These are phyloP conservation scores for Microchirus variegatus DNA, from an alignment of 2,797 vertebrate genomes.

Conservation along the genomic window DNA sequence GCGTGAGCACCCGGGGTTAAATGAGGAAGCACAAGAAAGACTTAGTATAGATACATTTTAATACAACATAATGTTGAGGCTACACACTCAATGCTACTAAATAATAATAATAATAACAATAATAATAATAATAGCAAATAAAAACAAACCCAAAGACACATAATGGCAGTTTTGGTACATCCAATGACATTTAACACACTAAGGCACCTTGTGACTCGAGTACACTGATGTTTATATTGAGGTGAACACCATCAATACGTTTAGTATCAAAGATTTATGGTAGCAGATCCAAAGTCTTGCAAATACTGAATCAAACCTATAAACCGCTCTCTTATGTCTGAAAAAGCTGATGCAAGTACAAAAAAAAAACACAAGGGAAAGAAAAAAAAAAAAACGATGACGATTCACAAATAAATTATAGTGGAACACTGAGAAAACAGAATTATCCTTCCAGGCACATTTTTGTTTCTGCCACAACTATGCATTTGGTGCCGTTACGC, in stretches of 20 bases:
- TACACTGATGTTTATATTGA: slow-evolving; percentile 60
- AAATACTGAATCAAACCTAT: slow-evolving; percentile 44
- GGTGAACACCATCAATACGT: slow-evolving; percentile 47
- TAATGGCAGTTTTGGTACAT: slow-evolving; percentile 55
- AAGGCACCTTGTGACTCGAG: slow-evolving; percentile 78
- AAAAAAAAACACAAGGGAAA: slow-evolving; percentile 8
- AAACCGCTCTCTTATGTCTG: slow-evolving; percentile 19
- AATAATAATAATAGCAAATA: slow-evolving; percentile 23
- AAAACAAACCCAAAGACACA: slow-evolving; percentile 29
- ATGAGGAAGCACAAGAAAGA: slow-evolving; percentile 24
- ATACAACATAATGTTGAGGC: slow-evolving; percentile 57
- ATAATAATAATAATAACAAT: slow-evolving; percentile 10
- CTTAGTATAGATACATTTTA: slow-evolving; percentile 49
- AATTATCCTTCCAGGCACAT: slow-evolving; percentile 25
- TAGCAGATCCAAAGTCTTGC: slow-evolving; percentile 36
- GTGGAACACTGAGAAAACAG: slow-evolving; percentile 23
- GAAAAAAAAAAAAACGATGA: slow-evolving; percentile 32
- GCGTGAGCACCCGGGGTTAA: neutral
- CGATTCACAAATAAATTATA: slow-evolving; percentile 65
- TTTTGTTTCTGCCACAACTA: slow-evolving; percentile 28
- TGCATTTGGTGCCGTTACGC: slow-evolving; percentile 33
- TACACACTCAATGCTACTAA: slow-evolving; percentile 48
- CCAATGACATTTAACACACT: slow-evolving; percentile 58
- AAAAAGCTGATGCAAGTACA: slow-evolving; percentile 27
- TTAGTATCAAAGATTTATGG: slow-evolving; percentile 34